Base-by-base conservation (phyloP, 2,797 vertebrate species). In the Pantherophis alleghaniensis region DNA sequence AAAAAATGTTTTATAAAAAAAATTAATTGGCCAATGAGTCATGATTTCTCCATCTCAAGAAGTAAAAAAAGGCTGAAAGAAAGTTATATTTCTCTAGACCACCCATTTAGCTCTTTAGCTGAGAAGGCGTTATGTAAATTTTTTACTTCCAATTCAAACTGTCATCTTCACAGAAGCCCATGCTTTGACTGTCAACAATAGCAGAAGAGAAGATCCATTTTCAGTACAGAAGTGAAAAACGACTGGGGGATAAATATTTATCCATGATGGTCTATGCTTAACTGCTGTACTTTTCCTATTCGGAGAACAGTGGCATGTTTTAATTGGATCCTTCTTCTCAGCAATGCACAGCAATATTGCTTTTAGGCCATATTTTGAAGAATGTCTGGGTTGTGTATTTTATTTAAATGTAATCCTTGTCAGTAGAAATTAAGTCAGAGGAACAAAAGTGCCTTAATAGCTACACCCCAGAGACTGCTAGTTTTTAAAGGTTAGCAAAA, bases 171-270 rank as follows among this genome's bases (percentile, higher is more conserved):
- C 5, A 57, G 69, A 74, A 37, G 47, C 32, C 51, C 37, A 59
- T 47, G 18, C 42, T 18, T n/a, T 24, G 32, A 59, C 24, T 12
- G 28, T 32, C 32, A 56, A 20, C 6, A 22, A 63, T 32, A 61
- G n/a, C 5, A 56, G 51, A 92, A 51, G 18, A n/a, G 18, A 86
- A 14, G 66, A 53, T 69, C 53, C 83, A 69, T 74, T 32, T 59
- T 91, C 56, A 28, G 11, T 59, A 55, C 28, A 88, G 57, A 11
- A 63, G 91, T 92, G 88, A 55, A 94, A 86, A 83, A 42, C 79
- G 24, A 89, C 66, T 57, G n/a, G 42, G 56, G 37, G 57, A 95
- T 51, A 93, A 91, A 96, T 97, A 95, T 96, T 97, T 96, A 66
- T 92, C 91, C 95, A 79, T 63, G 55, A 94, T 94, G 74, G 92